phyloP scores from a whole-genome alignment of 2,797 vertebrate species.

The Sebastes nivosus region DNA sequence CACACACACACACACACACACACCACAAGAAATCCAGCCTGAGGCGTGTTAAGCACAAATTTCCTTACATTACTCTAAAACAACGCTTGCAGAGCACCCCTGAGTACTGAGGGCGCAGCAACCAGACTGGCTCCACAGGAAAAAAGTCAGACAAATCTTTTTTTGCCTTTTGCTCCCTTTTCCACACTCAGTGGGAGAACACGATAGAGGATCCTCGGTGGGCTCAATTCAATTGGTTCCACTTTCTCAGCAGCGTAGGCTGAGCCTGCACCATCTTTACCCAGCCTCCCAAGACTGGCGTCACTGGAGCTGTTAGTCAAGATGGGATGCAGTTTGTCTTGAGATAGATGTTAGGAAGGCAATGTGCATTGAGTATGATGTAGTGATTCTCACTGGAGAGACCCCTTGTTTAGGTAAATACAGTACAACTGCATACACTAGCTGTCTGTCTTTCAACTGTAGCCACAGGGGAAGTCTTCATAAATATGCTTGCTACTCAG shows the following conservation, averaged over 20 bases:
- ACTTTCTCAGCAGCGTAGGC: conserved; percentile 38
- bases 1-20: background rate
- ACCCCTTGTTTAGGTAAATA: background rate
- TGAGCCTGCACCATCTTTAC: conserved; percentile 23
- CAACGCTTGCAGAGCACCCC: background rate
- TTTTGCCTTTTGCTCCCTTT: conserved; percentile 48
- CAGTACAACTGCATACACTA: background rate
- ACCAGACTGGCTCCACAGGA: conserved; percentile 32
- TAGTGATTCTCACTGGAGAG: background rate
- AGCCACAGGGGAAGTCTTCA: background rate
- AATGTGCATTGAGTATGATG: conserved; percentile 1
- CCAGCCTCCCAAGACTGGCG: conserved; percentile 15
- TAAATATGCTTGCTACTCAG: background rate
- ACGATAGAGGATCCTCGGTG: conserved; percentile 43
- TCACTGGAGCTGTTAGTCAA: conserved; percentile 25
- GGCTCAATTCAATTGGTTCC: conserved; percentile 64
- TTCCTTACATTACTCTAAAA: conserved; percentile 13
- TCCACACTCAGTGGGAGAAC: conserved; percentile 52
- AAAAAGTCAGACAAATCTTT: conserved; percentile 54
- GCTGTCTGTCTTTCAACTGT: background rate
- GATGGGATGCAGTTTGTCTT: conserved; percentile 8
- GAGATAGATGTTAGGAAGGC: conserved; percentile 5
- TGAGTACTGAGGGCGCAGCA: conserved; percentile 13
- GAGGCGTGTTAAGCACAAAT: conserved; percentile 10
- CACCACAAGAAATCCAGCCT: background rate